These are phyloP conservation scores for Schlechtendalia chinensis DNA, from an alignment of 1,140 invertebrate species.

Conservation along the genomic window DNA sequence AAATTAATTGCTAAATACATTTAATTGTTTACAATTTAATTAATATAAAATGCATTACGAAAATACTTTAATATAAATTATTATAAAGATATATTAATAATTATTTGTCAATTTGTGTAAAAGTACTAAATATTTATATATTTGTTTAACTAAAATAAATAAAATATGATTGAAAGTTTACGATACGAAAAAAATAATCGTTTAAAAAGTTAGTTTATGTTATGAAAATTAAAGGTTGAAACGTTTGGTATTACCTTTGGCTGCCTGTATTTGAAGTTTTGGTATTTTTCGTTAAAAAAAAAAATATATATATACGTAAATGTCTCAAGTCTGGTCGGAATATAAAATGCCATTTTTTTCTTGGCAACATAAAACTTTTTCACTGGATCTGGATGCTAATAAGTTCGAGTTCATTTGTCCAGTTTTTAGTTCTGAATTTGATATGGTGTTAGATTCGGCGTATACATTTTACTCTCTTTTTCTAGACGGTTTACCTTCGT, in stretches of 20 bases:
- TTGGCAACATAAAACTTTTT: constrained; percentile 24
- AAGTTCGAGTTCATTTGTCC: constrained; percentile 47
- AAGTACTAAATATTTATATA: not conserved
- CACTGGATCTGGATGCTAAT: constrained; percentile 41
- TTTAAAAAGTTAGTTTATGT: constrained; percentile 40
- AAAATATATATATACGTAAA: constrained; percentile 5
- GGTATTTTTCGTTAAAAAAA: constrained; percentile 2
- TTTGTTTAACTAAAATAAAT: not conserved
- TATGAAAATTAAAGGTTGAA: constrained; percentile 43
- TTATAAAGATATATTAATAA: not conserved
- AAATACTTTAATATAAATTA: not conserved
- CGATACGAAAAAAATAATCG: constrained; percentile 17
- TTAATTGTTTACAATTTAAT: not conserved
- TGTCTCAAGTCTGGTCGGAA: constrained; percentile 35
- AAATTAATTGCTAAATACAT: not conserved
- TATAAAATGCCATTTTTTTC: constrained; percentile 42
- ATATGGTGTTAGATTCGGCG: constrained; percentile 45
- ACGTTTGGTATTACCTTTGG: constrained; percentile 35
- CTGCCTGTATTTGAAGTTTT: constrained; percentile 43
- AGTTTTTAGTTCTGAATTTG: constrained; percentile 38
- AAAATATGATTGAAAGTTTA: constrained; percentile 7
- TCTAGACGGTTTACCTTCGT: constrained; percentile 47
- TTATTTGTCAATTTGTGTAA: not conserved
- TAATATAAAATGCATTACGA: no score
- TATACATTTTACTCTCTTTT: constrained; percentile 33